These are phyloP conservation scores for Menura novaehollandiae DNA, from an alignment of 2,113 vertebrate species.

Conservation along the genomic window DNA sequence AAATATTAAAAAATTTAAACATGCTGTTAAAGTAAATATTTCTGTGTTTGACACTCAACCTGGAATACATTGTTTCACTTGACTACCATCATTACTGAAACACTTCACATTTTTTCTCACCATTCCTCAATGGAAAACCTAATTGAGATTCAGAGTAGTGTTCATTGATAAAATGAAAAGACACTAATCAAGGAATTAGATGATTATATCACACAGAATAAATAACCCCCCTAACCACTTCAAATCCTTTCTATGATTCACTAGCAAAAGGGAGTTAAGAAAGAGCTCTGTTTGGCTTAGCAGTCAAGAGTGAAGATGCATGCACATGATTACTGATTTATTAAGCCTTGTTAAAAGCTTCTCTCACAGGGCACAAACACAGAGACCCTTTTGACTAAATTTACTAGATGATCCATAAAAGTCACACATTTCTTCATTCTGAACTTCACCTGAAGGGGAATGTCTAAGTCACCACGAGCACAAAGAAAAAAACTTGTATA, in stretches of 20 bases:
- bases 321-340: background rate
- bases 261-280: background rate
- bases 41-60: background rate
- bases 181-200: background rate
- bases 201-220: background rate
- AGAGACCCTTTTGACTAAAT: background rate
- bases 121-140: background rate
- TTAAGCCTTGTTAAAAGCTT: background rate
- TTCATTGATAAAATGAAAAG: background rate
- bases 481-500: background rate
- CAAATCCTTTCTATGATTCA: background rate
- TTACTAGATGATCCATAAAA: background rate
- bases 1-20: background rate
- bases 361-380: background rate
- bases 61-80: background rate
- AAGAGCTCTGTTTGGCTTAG: background rate
- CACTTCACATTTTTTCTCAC: background rate
- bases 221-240: background rate
- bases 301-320: background rate
- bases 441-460: background rate
- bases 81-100: background rate
- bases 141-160: background rate
- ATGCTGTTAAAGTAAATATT: background rate
- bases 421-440: background rate
- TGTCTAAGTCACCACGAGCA: background rate